Percentiles rank a stretch among this genome's conserved stretches.
Evolutionary conservation across 2,888 invertebrate species (phyloP).

Genomic region (Oligia fasciuncula): DNA sequence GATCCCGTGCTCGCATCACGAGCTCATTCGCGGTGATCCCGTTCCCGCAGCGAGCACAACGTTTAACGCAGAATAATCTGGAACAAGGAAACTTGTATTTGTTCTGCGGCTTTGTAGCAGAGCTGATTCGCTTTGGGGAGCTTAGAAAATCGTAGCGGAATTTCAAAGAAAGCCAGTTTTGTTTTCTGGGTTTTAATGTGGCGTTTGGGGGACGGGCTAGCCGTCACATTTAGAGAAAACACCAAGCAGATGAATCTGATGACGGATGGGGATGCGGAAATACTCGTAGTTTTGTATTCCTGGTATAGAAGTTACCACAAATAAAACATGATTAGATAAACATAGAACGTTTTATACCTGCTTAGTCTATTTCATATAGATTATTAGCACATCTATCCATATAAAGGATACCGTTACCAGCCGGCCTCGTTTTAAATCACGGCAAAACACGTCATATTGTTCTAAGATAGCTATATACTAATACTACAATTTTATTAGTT

Average conservation of each 20-base stretch:
- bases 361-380: neutral
- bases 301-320: neutral
- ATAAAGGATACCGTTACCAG: neutral
- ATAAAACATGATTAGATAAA: neutral
- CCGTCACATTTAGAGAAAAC: neutral
- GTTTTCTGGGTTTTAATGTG: too few relatives aligned
- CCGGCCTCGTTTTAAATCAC: neutral
- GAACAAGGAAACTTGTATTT: constrained; percentile 76
- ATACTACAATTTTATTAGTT: neutral
- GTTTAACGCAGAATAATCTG: constrained; percentile 96
- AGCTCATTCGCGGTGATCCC: constrained; percentile 96
- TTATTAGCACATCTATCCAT: neutral
- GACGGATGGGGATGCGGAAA: neutral
- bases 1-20: constrained; percentile 96
- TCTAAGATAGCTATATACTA: neutral
- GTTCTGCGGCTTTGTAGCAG: constrained; percentile 28
- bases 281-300: neutral
- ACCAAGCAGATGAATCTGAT: neutral
- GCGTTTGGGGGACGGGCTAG: neutral
- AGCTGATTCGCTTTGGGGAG: neutral
- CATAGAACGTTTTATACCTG: neutral
- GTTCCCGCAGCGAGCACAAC: constrained; percentile 95
- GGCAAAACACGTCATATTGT: neutral
- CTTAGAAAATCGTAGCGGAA: neutral
- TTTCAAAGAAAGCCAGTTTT: neutral